A percentile compares a stretch with the other conserved stretches of the same genome.
phyloP scores from a whole-genome alignment of 1,140 invertebrate genomes.

The Drosophila leontia region DNA sequence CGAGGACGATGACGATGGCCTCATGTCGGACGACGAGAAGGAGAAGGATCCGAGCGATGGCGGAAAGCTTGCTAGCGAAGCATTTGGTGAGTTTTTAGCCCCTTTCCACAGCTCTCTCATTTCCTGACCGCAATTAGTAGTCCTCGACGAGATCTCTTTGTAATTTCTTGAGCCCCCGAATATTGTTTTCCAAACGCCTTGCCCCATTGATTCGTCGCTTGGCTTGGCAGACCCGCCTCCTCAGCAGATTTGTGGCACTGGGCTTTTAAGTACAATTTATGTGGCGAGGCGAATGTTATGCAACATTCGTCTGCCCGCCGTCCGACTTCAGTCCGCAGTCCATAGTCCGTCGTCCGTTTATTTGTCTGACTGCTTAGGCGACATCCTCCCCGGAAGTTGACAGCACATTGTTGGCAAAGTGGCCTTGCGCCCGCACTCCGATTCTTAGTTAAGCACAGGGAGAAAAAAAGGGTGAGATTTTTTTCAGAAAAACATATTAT shows the following conservation, averaged over 20 bases:
- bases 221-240: conserved; percentile 33
- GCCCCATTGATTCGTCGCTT: conserved; percentile 55
- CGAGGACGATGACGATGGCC: conserved; percentile 95
- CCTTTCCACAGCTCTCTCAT: neutral
- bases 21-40: conserved; percentile 94
- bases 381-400: conserved; percentile 81
- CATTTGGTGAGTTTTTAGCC: conserved; percentile 58
- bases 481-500: no score
- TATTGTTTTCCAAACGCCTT: conserved; percentile 58
- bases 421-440: conserved; percentile 73
- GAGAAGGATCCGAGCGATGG: conserved; percentile 88
- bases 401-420: conserved; percentile 83
- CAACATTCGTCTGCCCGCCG: conserved; percentile 64
- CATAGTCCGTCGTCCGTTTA: conserved; percentile 62
- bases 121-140: conserved; percentile 50
- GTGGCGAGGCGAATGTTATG: conserved; percentile 82
- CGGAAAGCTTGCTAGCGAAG: conserved; percentile 85
- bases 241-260: conserved; percentile 71
- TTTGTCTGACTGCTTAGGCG: conserved; percentile 81
- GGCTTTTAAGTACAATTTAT: conserved; percentile 84
- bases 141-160: conserved; percentile 29
- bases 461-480: neutral
- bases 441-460: conserved; percentile 8
- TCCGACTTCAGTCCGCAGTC: conserved; percentile 21
- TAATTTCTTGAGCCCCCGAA: conserved; percentile 36